Percentiles rank a stretch among this genome's conserved stretches.
phyloP scores from a whole-genome alignment of 2,888 invertebrate species.

The Trachelus troglodyta region DNA sequence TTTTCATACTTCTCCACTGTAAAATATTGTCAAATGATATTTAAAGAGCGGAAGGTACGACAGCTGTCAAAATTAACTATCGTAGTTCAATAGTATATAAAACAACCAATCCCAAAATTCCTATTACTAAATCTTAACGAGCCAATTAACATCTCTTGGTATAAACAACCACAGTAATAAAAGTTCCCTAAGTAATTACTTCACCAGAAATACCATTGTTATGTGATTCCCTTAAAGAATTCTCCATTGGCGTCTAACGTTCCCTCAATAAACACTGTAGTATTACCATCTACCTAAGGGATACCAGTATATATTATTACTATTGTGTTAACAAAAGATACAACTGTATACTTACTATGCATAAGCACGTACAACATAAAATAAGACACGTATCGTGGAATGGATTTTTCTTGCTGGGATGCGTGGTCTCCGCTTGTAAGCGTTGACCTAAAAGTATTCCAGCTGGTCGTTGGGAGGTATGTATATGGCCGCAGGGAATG shows the following conservation, averaged over 20 bases:
- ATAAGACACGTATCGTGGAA: slow-evolving; percentile 9
- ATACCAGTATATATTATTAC: background rate
- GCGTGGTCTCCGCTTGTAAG: slow-evolving; percentile 27
- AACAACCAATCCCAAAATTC: background rate
- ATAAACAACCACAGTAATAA: background rate
- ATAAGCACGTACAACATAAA: background rate
- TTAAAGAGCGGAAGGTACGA: background rate
- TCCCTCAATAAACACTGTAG: background rate
- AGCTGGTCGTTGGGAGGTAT: slow-evolving; percentile 19
- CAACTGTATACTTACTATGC: background rate
- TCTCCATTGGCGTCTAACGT: background rate
- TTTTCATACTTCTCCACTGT: background rate
- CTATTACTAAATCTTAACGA: background rate
- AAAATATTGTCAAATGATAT: background rate
- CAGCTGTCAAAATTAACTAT: background rate
- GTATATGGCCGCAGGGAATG: slow-evolving; percentile 6
- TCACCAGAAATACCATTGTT: background rate
- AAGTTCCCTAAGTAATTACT: background rate
- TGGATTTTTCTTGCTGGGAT: slow-evolving; percentile 30
- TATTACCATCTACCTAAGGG: background rate
- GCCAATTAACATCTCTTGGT: background rate
- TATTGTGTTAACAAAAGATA: background rate
- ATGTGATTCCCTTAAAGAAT: background rate
- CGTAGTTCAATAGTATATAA: background rate
- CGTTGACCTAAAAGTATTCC: slow-evolving; percentile 34